phyloP scores from a whole-genome alignment of 2,888 invertebrate genomes.

The Portevinia maculata region DNA sequence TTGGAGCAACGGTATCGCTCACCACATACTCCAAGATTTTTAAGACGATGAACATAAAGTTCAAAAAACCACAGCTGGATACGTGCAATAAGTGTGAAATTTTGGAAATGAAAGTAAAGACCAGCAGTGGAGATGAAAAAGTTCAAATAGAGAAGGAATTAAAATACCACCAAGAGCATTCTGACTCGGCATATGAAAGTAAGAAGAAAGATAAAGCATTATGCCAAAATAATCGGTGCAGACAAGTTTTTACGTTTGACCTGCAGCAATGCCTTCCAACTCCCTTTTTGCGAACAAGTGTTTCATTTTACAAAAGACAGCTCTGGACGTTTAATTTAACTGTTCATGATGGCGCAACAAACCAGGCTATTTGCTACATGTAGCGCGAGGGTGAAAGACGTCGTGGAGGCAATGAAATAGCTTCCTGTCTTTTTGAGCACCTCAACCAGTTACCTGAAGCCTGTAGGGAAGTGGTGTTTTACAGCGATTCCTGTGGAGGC shows the following conservation, averaged over 20 bases:
- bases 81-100: too few relatives aligned
- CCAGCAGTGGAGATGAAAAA: too few relatives aligned
- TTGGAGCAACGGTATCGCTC: too few relatives aligned
- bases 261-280: conserved; percentile 69
- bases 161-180: conserved; percentile 15
- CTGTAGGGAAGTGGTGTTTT: conserved; percentile 64
- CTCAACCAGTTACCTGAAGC: conserved; percentile 42
- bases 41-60: too few relatives aligned
- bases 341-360: conserved; percentile 55
- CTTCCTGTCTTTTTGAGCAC: conserved; percentile 59
- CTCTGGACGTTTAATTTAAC: conserved; percentile 65
- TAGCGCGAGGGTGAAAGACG: conserved; percentile 69
- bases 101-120: too few relatives aligned
- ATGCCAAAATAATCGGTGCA: conserved; percentile 14
- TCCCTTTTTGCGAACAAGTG: conserved; percentile 53
- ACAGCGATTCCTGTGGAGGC: conserved; percentile 65
- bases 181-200: conserved; percentile 23
- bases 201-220: conserved; percentile 38
- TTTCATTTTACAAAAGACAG: conserved; percentile 65
- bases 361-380: conserved; percentile 65
- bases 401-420: conserved; percentile 68
- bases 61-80: too few relatives aligned
- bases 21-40: too few relatives aligned
- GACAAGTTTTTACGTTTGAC: conserved; percentile 41
- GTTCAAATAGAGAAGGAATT: too few relatives aligned